These are phyloP conservation scores for Leptonema lineaticorne DNA, from an alignment of 1,140 invertebrate species.

Conservation along the genomic window DNA sequence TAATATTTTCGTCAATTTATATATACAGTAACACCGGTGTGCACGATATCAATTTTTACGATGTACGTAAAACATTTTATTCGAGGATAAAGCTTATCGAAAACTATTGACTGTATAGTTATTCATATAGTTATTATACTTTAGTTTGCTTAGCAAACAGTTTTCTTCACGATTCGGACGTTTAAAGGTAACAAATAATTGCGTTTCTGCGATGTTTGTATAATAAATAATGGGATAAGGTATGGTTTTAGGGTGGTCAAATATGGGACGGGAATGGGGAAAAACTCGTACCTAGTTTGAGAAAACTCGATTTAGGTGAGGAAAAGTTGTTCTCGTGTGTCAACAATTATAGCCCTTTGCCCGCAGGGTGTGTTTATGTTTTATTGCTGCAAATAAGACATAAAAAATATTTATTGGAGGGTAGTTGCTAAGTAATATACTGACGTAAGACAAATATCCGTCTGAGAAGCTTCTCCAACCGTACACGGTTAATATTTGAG, in stretches of 20 bases:
- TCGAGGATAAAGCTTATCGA: constrained; percentile 7
- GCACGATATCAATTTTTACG: constrained; percentile 25
- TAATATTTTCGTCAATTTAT: constrained; percentile 36
- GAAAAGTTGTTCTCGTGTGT: constrained; percentile 30
- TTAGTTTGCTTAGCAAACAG: no score
- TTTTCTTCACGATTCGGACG: no score
- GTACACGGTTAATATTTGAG: neutral
- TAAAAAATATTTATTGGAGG: constrained; percentile 42
- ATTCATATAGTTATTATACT: no score
- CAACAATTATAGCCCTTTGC: constrained; percentile 41
- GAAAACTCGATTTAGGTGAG: constrained; percentile 27
- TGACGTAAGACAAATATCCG: constrained; percentile 36
- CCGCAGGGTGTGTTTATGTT: constrained; percentile 38
- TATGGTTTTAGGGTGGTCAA: neutral
- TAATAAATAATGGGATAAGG: neutral
- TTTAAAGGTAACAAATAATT: neutral
- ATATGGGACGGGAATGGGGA: neutral
- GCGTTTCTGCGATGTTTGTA: neutral
- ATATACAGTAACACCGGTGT: constrained; percentile 17
- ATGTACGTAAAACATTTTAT: constrained; percentile 31
- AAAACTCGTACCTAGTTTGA: neutral
- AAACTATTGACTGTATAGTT: no score
- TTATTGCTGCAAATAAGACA: constrained; percentile 42
- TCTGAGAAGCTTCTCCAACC: neutral
- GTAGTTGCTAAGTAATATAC: constrained; percentile 41